Conservation (phyloP, 2,113 vertebrate species). For the Chaetodon trifascialis region DNA sequence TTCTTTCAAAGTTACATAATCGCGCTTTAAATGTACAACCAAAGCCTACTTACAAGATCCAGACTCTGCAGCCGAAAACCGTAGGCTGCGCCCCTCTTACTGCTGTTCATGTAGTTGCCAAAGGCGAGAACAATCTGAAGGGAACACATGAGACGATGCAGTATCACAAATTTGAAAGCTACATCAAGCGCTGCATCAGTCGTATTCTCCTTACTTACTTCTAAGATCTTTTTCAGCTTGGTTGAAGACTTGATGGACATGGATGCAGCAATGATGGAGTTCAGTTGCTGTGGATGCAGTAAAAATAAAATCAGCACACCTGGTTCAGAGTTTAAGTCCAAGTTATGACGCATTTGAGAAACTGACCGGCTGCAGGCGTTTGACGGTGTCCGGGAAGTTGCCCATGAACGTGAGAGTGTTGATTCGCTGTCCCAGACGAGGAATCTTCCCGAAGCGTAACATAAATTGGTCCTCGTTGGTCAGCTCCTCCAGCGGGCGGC, state of each 20-base stretch:
- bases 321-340: background rate
- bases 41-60: conserved; percentile 86
- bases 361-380: conserved; percentile 92
- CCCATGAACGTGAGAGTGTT: conserved; percentile 96
- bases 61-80: conserved; percentile 97
- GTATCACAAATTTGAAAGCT: background rate
- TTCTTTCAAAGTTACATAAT: no score
- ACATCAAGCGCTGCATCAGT: background rate
- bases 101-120: conserved; percentile 99
- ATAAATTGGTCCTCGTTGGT: conserved; percentile 92
- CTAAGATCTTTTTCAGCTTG: conserved; percentile 95
- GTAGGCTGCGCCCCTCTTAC: conserved; percentile 92
- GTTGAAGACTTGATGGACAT: conserved; percentile 94
- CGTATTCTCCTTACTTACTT: conserved; percentile 83
- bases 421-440: conserved; percentile 90
- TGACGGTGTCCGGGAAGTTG: conserved; percentile 90
- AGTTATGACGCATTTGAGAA: background rate
- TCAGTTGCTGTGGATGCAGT: conserved; percentile 89
- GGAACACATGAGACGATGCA: background rate
- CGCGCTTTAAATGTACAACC: background rate
- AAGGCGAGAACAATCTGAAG: conserved; percentile 95
- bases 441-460: conserved; percentile 93
- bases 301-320: conserved; percentile 23
- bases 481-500: conserved; percentile 88
- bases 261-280: conserved; percentile 94